Base-by-base conservation (phyloP, 1,140 invertebrate species). In the Spodoptera litura region DNA sequence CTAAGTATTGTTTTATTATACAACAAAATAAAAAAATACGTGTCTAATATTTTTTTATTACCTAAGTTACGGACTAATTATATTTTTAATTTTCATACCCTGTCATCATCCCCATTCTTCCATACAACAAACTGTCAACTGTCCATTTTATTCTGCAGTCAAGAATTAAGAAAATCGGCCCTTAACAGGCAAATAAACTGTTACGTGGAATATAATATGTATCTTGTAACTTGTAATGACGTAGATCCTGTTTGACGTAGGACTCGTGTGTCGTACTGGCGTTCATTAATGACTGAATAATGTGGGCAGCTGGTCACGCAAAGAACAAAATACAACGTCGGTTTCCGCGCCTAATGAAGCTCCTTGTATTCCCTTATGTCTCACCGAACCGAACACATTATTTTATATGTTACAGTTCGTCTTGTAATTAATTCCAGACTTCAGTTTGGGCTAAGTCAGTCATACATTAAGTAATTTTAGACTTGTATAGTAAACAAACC, bases 261-360 rank as follows among this genome's bases (percentile, higher is more conserved):
- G 53, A 74, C 72, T 74, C 15, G 38, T 61, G 51, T 56, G 15
- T 77, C n/a, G 38, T 66, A 66, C 62, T 49, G 74, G 78, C 59
- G 78, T 78, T 71, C 83, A 77, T 83, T 87, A 87, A 87, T 87
- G 86, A 83, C 56, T 84, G 81, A 84, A 84, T 87, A 84, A 83
- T 85, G 82, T 85, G 85, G 75, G 78, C 83, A 81, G 78, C 76
- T 80, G 84, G 84, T 85, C 83, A 86, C 83, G 83, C 84, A 84
- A 86, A 85, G 76, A 82, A 85, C 83, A 78, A 82, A 84, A 78
- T 84, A 83, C 81, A 82, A 78, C 75, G 79, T 79, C 75, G 78
- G 78, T 82, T 82, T 78, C 78, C 81, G 76, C 78, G 79, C 80
- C 59, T 84, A 84, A 85, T 82, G 81, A 84, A 81, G 83, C 70